These are phyloP conservation scores for Limnephilus marmoratus DNA, from an alignment of 2,888 invertebrate species.

Conservation along the genomic window DNA sequence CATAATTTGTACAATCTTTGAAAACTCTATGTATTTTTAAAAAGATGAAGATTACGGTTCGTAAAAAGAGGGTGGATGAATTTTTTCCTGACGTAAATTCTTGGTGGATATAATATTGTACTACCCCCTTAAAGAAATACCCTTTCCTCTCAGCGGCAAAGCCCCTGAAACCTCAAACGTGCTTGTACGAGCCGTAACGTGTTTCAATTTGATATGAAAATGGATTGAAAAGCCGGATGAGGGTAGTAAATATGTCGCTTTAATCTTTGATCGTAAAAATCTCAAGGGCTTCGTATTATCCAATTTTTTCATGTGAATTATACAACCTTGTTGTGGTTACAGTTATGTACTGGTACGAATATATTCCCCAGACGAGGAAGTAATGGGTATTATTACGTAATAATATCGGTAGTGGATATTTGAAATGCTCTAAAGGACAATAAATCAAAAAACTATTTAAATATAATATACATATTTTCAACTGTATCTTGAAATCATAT, in stretches of 20 bases:
- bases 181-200: background rate
- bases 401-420: too few relatives aligned
- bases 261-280: background rate
- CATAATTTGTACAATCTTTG: too few relatives aligned
- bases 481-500: too few relatives aligned
- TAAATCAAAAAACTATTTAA: too few relatives aligned
- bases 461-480: too few relatives aligned
- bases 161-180: background rate
- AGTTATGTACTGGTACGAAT: background rate
- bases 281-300: background rate
- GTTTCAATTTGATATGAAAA: background rate
- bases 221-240: background rate
- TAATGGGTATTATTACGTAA: background rate
- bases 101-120: background rate
- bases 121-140: background rate
- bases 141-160: background rate
- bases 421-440: too few relatives aligned
- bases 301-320: background rate
- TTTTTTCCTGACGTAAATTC: too few relatives aligned
- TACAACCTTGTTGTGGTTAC: background rate
- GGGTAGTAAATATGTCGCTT: background rate
- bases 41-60: too few relatives aligned
- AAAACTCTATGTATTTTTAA: too few relatives aligned
- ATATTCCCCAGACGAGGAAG: background rate
- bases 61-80: too few relatives aligned